A percentile compares a stretch with the other conserved stretches of the same genome.
Conservation (phyloP, 2,113 vertebrate genomes). For the Mungos mungo region DNA sequence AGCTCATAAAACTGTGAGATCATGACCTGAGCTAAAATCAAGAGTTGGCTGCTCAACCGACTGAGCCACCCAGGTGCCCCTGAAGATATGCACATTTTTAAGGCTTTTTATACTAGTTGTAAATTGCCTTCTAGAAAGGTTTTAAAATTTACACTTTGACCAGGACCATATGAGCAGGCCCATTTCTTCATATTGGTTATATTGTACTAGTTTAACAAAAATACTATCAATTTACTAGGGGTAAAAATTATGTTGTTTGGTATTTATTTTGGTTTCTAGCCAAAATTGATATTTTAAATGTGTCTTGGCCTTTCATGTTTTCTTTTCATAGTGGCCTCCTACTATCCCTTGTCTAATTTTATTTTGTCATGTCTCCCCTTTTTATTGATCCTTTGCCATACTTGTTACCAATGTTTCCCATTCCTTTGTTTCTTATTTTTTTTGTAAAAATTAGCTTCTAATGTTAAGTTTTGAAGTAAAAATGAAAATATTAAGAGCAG, state of each 20-base stretch:
- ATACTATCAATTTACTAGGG: not conserved
- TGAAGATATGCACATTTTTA: not conserved
- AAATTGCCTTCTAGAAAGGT: not conserved
- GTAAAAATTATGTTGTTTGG: not conserved
- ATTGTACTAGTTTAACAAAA: not conserved
- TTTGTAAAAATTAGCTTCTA: conserved; percentile 4
- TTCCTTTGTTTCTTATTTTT: not conserved
- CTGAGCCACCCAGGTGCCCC: too few relatives aligned
- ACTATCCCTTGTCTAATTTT: conserved; percentile 10
- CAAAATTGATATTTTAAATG: conserved; percentile 1
- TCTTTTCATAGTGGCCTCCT: not conserved
- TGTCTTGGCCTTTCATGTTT: not conserved
- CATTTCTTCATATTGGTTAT: not conserved
- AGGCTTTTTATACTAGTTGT: not conserved
- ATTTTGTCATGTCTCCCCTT: not conserved
- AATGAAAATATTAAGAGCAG: not conserved
- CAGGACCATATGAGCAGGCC: not conserved
- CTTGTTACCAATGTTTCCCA: not conserved
- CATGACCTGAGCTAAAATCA: too few relatives aligned
- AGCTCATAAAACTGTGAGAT: too few relatives aligned
- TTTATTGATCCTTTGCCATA: not conserved
- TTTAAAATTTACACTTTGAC: not conserved
- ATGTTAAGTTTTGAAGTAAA: conserved; percentile 32
- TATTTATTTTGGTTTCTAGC: conserved; percentile 55
- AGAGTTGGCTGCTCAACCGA: too few relatives aligned